Conservation (phyloP, 2,888 invertebrate species). For the Acronicta aceris region DNA sequence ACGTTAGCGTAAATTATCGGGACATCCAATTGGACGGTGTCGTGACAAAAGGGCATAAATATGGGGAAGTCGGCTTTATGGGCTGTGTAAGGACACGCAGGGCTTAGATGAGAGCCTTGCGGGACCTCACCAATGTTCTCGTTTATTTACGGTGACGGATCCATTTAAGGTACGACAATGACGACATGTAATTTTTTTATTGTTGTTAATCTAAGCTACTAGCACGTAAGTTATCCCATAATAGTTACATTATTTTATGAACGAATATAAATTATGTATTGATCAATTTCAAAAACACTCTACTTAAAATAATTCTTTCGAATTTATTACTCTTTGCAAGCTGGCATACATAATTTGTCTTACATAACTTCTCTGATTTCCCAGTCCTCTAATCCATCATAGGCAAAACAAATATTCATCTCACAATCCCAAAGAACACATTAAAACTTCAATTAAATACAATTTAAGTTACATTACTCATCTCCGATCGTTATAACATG, state of each 20-base stretch:
- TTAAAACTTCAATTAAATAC: constrained; percentile 56
- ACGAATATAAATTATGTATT: too few relatives aligned
- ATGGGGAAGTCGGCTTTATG: constrained; percentile 76
- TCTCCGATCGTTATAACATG: constrained; percentile 56
- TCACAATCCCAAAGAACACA: constrained; percentile 44
- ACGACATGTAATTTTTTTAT: constrained; percentile 46
- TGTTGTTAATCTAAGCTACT: constrained; percentile 37
- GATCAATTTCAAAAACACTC: too few relatives aligned
- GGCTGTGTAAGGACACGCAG: constrained; percentile 75
- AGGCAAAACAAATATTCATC: constrained; percentile 28
- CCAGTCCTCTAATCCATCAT: neutral
- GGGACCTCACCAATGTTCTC: constrained; percentile 60
- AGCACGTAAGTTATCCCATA: neutral
- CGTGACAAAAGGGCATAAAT: constrained; percentile 87
- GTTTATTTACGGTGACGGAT: constrained; percentile 58
- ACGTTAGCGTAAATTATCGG: constrained; percentile 84
- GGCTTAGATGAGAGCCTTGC: constrained; percentile 73
- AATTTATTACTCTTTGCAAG: too few relatives aligned
- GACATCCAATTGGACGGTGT: constrained; percentile 84
- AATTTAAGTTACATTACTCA: constrained; percentile 58
- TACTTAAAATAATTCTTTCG: too few relatives aligned
- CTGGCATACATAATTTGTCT: too few relatives aligned
- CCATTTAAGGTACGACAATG: constrained; percentile 54
- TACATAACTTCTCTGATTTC: too few relatives aligned
- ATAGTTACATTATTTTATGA: too few relatives aligned